A percentile compares a stretch with the other conserved stretches of the same genome.
Conservation (phyloP, 2,888 invertebrate species). For the Drosophila testacea region DNA sequence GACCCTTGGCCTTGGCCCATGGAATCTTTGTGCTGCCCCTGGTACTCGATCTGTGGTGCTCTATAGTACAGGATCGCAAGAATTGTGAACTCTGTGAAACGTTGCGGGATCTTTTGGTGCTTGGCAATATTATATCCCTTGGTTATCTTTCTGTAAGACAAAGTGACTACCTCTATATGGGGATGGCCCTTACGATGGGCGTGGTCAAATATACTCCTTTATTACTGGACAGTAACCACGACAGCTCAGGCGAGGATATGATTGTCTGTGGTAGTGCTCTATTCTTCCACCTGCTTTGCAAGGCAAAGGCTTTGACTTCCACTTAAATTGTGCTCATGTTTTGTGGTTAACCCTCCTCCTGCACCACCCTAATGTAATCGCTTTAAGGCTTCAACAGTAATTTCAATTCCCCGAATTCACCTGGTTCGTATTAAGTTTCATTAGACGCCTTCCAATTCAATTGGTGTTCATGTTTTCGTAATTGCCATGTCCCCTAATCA, state of each 20-base stretch:
- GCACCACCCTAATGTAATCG: neutral
- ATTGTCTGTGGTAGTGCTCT: constrained; percentile 58
- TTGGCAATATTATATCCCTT: constrained; percentile 76
- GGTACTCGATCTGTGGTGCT: constrained; percentile 62
- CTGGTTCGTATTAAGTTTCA: constrained; percentile 60
- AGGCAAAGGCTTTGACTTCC: constrained; percentile 18
- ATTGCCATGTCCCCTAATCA: constrained; percentile 50
- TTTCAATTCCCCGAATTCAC: constrained; percentile 35
- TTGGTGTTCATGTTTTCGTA: constrained; percentile 75
- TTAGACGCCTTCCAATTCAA: constrained; percentile 65
- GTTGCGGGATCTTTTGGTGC: constrained; percentile 60
- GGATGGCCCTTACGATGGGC: constrained; percentile 62
- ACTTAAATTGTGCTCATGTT: constrained; percentile 18
- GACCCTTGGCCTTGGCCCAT: constrained; percentile 65
- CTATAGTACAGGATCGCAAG: constrained; percentile 42
- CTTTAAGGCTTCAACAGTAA: constrained; percentile 45
- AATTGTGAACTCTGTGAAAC: constrained; percentile 56
- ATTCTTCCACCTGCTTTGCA: constrained; percentile 53
- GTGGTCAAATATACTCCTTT: constrained; percentile 58
- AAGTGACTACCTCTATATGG: constrained; percentile 52
- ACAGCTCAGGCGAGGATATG: constrained; percentile 59
- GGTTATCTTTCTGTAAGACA: constrained; percentile 64
- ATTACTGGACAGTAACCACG: constrained; percentile 53
- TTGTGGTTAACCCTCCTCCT: constrained; percentile 20
- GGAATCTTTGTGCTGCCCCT: constrained; percentile 72